Evolutionary conservation across 2,113 vertebrate species (phyloP), one percentile per base, ranked within the genome.

Genomic region (Forbesichthys agassizii): DNA sequence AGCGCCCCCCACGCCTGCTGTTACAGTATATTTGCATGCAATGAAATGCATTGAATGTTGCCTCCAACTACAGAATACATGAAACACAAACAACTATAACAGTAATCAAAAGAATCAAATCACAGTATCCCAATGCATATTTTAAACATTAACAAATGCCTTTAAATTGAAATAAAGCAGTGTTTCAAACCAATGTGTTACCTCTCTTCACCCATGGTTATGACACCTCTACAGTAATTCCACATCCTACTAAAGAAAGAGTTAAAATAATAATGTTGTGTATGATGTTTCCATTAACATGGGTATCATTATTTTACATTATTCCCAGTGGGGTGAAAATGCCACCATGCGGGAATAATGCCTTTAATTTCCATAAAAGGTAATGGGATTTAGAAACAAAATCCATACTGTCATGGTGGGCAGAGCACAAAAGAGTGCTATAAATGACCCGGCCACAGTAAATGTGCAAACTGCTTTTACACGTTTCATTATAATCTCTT

Each of bases 381-480:
- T 69, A 68, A 27, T 51, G 57, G 58, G 71, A 79, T 83, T 75
- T 73, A 61, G 7, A 84, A 80, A 66, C 55, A 33, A 54, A 86
- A 84, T 79, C 65, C 5, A 14, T 61, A 48, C 72, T 65, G 73
- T 73, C 71, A 52, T 60, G 60, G 62, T 67, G 68, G 61, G 70
- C 62, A 56, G 48, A 64, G 56, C 52, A 58, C 63, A 77, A 77
- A 16, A 61, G 51, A 74, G 64, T 71, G 73, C 73, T 27, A 27
- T 27, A 88, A 82, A 78, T 82, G 82, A 81, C 77, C 77, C 74
- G 74, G 71, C 63, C 74, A 75, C 64, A 73, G 69, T 86, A 84
- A 86, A 88, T 58, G 74, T 74, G 77, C 69, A 71, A 82, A 82
- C 59, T 73, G 58, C 76, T 78, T 88, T 84, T 78, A 84, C 66